Evolutionary conservation across 2,113 vertebrate genomes (phyloP).

Genomic region (Myotis brandtii): DNA sequence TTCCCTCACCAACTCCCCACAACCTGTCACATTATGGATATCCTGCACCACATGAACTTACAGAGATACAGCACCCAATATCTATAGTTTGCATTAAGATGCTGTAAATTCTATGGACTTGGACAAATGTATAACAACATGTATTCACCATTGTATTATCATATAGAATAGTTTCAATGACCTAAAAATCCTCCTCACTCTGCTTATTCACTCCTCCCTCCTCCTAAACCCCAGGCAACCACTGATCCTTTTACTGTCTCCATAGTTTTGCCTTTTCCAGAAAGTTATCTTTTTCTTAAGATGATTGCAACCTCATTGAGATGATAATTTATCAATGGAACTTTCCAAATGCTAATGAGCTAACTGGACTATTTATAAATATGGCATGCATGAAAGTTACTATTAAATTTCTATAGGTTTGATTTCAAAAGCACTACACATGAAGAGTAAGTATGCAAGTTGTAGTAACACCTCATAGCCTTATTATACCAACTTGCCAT

Average conservation of each 20-base stretch:
- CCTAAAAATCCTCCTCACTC: neutral
- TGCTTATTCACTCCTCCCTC: neutral
- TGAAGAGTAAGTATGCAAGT: neutral
- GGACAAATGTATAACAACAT: neutral
- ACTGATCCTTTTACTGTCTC: neutral
- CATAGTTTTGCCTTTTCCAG: neutral
- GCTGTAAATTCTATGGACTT: neutral
- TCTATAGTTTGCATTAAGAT: neutral
- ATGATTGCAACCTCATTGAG: neutral
- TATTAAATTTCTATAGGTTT: neutral
- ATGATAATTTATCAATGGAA: neutral
- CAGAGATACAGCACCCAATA: neutral
- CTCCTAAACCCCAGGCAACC: neutral
- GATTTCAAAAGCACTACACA: neutral
- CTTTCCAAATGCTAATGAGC: neutral
- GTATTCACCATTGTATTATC: neutral
- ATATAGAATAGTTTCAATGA: neutral
- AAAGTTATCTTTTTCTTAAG: neutral
- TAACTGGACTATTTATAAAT: neutral
- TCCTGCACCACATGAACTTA: neutral
- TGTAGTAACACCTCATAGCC: neutral
- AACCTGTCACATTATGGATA: neutral
- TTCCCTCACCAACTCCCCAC: neutral
- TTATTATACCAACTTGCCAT: neutral
- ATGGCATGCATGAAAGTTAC: neutral